phyloP scores from a whole-genome alignment of 2,888 invertebrate species.

The Ernsta delagoae region DNA sequence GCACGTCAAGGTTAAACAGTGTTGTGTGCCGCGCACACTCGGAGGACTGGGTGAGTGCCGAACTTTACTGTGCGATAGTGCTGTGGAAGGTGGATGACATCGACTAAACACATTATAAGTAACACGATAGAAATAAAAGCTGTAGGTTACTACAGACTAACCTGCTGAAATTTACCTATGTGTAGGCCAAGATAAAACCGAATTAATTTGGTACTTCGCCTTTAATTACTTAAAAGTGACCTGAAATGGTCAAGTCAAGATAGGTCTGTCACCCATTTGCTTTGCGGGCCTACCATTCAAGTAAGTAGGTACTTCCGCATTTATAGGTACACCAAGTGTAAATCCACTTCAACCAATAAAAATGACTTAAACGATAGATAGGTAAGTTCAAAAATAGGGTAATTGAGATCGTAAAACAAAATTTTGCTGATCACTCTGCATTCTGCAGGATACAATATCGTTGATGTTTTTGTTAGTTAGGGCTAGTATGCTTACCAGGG shows the following conservation, averaged over 20 bases:
- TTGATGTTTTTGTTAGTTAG: background rate
- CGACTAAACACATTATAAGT: slow-evolving; percentile 7
- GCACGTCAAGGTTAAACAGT: slow-evolving; percentile 54
- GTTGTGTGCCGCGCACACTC: slow-evolving; percentile 49
- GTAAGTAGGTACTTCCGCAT: background rate
- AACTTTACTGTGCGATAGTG: slow-evolving; percentile 29
- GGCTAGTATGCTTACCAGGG: slow-evolving; percentile 40
- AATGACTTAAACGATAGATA: background rate
- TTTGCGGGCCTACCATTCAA: background rate
- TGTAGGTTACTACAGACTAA: background rate
- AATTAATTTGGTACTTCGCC: background rate
- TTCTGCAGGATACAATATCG: too few species aligned
- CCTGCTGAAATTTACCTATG: background rate
- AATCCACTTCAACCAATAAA: background rate
- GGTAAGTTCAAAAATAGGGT: too few species aligned
- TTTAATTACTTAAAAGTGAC: background rate
- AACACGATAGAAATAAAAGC: background rate
- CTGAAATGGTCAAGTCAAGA: background rate
- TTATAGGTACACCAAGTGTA: background rate
- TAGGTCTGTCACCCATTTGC: background rate
- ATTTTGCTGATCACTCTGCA: too few species aligned
- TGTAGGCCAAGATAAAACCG: background rate
- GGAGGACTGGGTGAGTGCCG: slow-evolving; percentile 38
- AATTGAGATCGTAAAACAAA: too few species aligned
- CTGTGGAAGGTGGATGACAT: slow-evolving; percentile 27